Conservation (phyloP, 2,888 invertebrate genomes). For the Chrysolina americana region DNA sequence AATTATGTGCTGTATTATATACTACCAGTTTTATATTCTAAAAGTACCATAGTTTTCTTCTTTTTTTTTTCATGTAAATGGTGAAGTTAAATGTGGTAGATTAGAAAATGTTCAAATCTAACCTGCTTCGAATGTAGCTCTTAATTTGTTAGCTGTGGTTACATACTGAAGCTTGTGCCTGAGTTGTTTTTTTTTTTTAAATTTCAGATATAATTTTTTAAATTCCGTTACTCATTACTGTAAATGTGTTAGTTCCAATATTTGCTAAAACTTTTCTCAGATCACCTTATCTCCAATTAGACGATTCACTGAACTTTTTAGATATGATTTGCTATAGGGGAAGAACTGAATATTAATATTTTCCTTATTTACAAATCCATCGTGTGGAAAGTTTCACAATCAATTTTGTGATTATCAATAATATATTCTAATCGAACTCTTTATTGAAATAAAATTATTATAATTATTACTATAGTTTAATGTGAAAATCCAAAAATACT, state of each 20-base stretch:
- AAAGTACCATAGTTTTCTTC: conserved; percentile 34
- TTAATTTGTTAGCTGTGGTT: conserved; percentile 41
- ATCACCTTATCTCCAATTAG: no score
- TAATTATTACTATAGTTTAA: no score
- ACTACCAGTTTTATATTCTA: conserved; percentile 32
- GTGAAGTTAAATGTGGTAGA: conserved; percentile 52
- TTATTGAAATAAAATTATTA: no score
- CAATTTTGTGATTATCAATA: no score
- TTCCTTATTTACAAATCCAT: no score
- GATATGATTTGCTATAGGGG: not conserved
- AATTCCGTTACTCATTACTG: not conserved
- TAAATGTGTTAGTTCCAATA: no score
- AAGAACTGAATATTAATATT: no score
- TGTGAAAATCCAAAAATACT: no score
- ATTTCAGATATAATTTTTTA: not conserved
- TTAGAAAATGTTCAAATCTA: conserved; percentile 47
- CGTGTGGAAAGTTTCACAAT: no score
- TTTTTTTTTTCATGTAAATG: conserved; percentile 28
- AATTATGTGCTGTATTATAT: conserved; percentile 44
- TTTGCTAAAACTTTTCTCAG: no score
- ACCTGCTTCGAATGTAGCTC: conserved; percentile 57
- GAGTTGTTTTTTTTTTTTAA: not conserved
- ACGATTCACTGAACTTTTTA: not conserved
- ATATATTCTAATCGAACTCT: no score
- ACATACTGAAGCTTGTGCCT: conserved; percentile 18